These are phyloP conservation scores for Chelon auratus DNA, from an alignment of 2,797 vertebrate genomes.

Conservation along the genomic window DNA sequence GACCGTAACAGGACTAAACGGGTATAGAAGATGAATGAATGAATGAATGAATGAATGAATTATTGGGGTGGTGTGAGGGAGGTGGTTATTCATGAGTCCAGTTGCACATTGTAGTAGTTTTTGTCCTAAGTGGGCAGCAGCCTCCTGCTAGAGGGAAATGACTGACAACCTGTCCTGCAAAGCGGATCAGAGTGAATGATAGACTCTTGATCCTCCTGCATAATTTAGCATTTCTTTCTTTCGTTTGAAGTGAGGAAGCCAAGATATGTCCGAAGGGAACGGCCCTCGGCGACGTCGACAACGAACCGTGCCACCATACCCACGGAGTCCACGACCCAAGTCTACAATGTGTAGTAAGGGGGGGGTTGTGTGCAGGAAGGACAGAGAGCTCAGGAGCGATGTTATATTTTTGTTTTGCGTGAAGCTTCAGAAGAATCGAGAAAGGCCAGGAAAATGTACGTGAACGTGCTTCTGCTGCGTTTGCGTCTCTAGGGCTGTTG, in stretches of 20 bases:
- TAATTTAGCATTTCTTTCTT: constrained; percentile 17
- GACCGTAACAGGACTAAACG: too few relatives aligned
- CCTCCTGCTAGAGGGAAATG: too few relatives aligned
- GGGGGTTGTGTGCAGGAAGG: constrained; percentile 33
- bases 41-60: too few relatives aligned
- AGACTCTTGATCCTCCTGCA: constrained; percentile 8
- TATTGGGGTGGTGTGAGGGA: too few relatives aligned
- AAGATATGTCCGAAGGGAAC: constrained; percentile 91
- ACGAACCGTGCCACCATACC: constrained; percentile 73
- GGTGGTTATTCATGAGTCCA: too few relatives aligned
- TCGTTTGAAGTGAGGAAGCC: constrained; percentile 89
- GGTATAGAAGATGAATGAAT: too few relatives aligned
- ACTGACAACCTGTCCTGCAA: too few relatives aligned
- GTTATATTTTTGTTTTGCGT: constrained; percentile 26
- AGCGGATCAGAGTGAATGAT: too few relatives aligned
- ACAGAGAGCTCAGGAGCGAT: constrained; percentile 65
- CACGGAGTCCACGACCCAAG: constrained; percentile 83
- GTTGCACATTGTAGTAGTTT: too few relatives aligned
- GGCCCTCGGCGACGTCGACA: constrained; percentile 79
- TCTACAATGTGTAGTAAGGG: constrained; percentile 85
- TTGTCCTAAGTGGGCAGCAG: too few relatives aligned
- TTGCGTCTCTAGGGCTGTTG: constrained; percentile 26
- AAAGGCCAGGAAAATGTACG: neutral
- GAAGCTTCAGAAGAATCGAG: constrained; percentile 14
- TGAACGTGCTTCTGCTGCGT: constrained; percentile 39